Conservation (phyloP, 2,797 vertebrate genomes). For the Tympanoctomys barrerae region DNA sequence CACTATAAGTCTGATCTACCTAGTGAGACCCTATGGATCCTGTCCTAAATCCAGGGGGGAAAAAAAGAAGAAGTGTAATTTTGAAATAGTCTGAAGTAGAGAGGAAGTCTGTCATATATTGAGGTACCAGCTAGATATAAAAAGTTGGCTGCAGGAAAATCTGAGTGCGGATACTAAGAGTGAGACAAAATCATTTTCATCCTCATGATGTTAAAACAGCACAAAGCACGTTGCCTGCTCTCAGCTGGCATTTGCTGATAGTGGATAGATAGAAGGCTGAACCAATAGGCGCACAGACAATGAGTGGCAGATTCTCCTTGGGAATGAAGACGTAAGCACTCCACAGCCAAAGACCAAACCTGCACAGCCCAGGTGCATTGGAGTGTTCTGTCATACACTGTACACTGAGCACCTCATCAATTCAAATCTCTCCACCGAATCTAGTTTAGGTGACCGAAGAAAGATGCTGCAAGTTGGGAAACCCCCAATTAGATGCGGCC, state of each 20-base stretch:
- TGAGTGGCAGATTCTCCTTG: neutral
- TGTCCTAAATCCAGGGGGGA: too few relatives aligned
- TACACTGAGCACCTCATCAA: neutral
- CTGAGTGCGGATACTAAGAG: neutral
- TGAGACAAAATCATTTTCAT: neutral
- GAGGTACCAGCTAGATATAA: neutral
- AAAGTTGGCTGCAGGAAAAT: neutral
- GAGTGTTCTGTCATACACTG: neutral
- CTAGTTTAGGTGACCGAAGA: neutral
- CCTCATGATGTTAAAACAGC: neutral
- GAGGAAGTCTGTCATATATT: neutral
- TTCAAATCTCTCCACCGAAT: neutral
- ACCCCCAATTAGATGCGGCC: neutral
- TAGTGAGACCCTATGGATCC: too few relatives aligned
- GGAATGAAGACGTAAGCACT: neutral
- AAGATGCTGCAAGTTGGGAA: neutral
- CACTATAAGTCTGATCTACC: too few relatives aligned
- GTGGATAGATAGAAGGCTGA: neutral
- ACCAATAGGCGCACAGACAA: fast-evolving
- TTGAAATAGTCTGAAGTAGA: neutral
- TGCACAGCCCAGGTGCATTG: neutral
- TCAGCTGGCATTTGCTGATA: neutral
- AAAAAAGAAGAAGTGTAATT: neutral
- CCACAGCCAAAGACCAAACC: neutral
- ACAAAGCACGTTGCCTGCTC: too few relatives aligned